Evolutionary conservation across 64 coral and sea anemone species (phyloP), one percentile per base, ranked within the genome.

Genomic region (Dendrophyllia cribrosa): DNA sequence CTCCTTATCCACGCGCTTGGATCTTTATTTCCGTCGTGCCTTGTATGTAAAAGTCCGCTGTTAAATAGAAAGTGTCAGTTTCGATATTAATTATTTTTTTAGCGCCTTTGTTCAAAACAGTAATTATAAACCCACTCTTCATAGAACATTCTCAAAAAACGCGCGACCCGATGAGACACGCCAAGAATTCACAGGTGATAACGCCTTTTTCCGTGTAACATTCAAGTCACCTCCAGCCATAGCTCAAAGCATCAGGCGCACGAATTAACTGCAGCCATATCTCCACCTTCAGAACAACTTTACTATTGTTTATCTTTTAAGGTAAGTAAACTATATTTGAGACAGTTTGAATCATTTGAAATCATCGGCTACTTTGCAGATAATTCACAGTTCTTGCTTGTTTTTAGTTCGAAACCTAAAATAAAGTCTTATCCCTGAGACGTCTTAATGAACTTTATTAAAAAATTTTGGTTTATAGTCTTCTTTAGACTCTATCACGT

Each of bases 41-140:
- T 64, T 20, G 34, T 84, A 47, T 84, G 80, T 50, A 84, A 51
- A 84, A 67, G 80, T 84, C 80, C 13, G 17, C 16, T 51, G 62
- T 84, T 84, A 45, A 84, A 68, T 65, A 65, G 61, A 20, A n/a
- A 84, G 80, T 84, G 80, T 67, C 80, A 66, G 21, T 84, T 82
- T 84, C 20, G 17, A 75, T n/a, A 67, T 84, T 84, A 67, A 84
- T 84, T 84, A 68, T 84, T 45, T 50, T 43, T 64, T 34, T 43
- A 15, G 26, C 9, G 26, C 80, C 46, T 84, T 84, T 84, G 80
- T 84, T 84, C 61, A 68, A 84, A 68, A 47, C 22, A 84, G 60
- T 61, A 64, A 84, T 84, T 68, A 84, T 51, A 49, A 84, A 47
- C 45, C 46, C 45, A 84, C 80, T 82, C 34, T 47, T 65, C 11